Conservation (phyloP, 1,140 invertebrate genomes). For the Aphelenchoides besseyi region DNA sequence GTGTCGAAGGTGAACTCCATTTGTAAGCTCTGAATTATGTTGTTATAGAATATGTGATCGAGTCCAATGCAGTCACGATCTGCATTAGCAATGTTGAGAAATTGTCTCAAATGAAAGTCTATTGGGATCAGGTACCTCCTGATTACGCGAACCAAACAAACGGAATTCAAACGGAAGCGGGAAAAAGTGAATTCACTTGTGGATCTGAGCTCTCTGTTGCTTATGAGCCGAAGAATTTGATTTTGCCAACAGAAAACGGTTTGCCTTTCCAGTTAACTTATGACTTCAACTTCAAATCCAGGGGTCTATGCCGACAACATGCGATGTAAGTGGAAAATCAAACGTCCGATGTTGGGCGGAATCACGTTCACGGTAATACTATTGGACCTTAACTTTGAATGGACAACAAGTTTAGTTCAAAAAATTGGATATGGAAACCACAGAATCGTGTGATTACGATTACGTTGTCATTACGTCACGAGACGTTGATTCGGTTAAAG, state of each 20-base stretch:
- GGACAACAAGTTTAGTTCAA: slow-evolving; percentile 28
- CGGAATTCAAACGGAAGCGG: slow-evolving; percentile 2
- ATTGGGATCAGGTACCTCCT: slow-evolving; percentile 4
- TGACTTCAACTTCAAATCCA: not conserved
- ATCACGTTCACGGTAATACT: slow-evolving; percentile 28
- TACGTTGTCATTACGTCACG: slow-evolving; percentile 39
- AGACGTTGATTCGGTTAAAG: slow-evolving; percentile 20
- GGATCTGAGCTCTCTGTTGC: slow-evolving; percentile 45
- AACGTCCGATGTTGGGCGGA: slow-evolving; percentile 39
- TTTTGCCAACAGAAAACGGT: slow-evolving; percentile 24
- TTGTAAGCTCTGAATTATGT: slow-evolving; percentile 16
- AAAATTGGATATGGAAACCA: slow-evolving; percentile 50
- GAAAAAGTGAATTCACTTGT: slow-evolving; percentile 32
- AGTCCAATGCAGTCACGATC: not conserved
- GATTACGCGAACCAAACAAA: slow-evolving; percentile 19
- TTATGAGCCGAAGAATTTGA: slow-evolving; percentile 41
- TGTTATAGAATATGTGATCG: slow-evolving; percentile 12
- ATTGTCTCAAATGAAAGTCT: not conserved
- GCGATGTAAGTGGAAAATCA: slow-evolving; percentile 51
- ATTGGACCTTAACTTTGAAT: not conserved
- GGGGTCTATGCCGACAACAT: slow-evolving; percentile 42
- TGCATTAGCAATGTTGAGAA: slow-evolving; percentile 9
- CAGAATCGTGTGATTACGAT: slow-evolving; percentile 47
- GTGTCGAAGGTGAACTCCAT: slow-evolving; percentile 17
- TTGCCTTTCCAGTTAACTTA: slow-evolving; percentile 18